Percentiles rank a stretch among this genome's conserved stretches.
Conservation (phyloP, 2,888 invertebrate species). For the Caenorhabditis sp. region DNA sequence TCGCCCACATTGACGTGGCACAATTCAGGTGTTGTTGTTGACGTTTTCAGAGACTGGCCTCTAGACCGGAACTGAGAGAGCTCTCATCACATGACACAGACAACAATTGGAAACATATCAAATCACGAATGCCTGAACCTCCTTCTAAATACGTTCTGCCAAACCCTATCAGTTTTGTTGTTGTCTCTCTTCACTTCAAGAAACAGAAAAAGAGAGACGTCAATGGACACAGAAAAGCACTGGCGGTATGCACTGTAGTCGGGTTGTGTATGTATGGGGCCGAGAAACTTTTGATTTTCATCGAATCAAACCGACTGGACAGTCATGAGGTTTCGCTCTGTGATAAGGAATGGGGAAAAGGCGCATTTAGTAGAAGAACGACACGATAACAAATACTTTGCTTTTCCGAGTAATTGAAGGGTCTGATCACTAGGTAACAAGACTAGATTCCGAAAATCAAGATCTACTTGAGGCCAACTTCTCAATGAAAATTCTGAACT, state of each 20-base stretch:
- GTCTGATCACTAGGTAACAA: too few relatives aligned
- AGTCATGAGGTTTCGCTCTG: slow-evolving; percentile 28
- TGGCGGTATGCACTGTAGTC: slow-evolving; percentile 20
- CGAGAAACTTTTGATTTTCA: slow-evolving; percentile 17
- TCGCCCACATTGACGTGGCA: slow-evolving; percentile 29
- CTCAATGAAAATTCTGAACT: too few relatives aligned
- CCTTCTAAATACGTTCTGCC: neutral
- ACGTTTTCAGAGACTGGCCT: neutral
- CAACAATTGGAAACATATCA: neutral
- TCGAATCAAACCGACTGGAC: slow-evolving; percentile 9
- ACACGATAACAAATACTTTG: slow-evolving; percentile 16
- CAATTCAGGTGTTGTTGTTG: slow-evolving; percentile 30
- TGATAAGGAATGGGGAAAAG: slow-evolving; percentile 1
- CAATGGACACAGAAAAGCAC: slow-evolving; percentile 9
- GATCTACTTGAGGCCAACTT: too few relatives aligned
- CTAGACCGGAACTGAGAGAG: slow-evolving; percentile 4
- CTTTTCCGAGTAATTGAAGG: too few relatives aligned
- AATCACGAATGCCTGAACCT: neutral
- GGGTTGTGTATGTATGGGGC: neutral
- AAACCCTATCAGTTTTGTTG: slow-evolving; percentile 14
- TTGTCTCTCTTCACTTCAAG: too few relatives aligned
- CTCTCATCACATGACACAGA: too few relatives aligned
- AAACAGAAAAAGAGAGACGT: neutral
- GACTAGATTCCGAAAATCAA: too few relatives aligned
- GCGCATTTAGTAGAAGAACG: neutral